phyloP scores from a whole-genome alignment of 2,888 invertebrate genomes.

The Zygothrica quintamaculata region DNA sequence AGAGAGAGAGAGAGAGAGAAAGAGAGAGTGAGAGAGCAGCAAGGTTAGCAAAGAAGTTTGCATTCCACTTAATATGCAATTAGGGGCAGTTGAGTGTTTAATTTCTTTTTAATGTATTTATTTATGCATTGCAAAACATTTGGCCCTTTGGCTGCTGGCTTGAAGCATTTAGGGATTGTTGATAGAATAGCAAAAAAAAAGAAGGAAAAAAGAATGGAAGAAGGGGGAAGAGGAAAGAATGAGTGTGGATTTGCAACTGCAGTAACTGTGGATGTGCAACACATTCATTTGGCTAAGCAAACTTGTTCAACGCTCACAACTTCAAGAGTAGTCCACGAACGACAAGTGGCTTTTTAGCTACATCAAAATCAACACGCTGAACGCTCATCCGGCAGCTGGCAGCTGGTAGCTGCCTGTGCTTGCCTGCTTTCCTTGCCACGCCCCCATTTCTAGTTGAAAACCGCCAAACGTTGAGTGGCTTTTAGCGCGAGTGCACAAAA shows the following conservation, averaged over 20 bases:
- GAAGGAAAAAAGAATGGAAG: background rate
- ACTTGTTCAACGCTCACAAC: conserved; percentile 71
- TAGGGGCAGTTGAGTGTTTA: conserved; percentile 66
- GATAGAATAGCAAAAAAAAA: background rate
- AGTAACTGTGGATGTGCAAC: conserved; percentile 16
- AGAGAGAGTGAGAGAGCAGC: too few relatives aligned
- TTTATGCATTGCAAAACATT: conserved; percentile 73
- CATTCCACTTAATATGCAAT: conserved; percentile 60
- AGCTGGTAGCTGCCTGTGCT: conserved; percentile 23
- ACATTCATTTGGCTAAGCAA: conserved; percentile 75
- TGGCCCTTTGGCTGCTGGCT: conserved; percentile 38
- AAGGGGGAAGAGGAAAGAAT: background rate
- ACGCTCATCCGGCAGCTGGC: conserved; percentile 33
- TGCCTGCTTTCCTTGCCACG: conserved; percentile 3
- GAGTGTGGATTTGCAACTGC: conserved; percentile 6
- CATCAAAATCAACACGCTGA: conserved; percentile 71
- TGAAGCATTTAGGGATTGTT: conserved; percentile 2
- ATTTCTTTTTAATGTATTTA: conserved; percentile 74
- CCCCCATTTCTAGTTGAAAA: background rate
- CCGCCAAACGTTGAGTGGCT: conserved; percentile 55
- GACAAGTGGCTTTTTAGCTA: conserved; percentile 76
- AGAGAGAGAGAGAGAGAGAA: too few relatives aligned
- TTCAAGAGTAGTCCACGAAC: conserved; percentile 59
- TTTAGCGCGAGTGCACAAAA: conserved; percentile 66
- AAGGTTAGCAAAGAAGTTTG: conserved; percentile 41